Conservation (phyloP, 2,888 invertebrate species). For the Nasonovia ribisnigri region DNA sequence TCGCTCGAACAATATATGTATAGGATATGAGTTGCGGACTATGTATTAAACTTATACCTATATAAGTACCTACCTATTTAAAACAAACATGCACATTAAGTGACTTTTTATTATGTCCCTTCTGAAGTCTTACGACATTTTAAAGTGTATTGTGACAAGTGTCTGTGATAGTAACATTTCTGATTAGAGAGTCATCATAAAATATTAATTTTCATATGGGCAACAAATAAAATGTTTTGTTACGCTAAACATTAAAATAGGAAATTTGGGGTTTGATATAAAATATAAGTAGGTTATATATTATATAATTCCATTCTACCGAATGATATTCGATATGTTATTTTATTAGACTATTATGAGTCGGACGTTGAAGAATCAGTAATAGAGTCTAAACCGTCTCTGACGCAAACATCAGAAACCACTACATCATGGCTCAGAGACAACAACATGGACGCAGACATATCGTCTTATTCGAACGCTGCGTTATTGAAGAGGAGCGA, state of each 20-base stretch:
- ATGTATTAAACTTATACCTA: background rate
- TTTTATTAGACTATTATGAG: conserved; percentile 65
- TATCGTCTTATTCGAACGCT: conserved; percentile 89
- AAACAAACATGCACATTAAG: background rate
- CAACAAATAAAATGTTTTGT: background rate
- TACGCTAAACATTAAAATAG: background rate
- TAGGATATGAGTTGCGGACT: background rate
- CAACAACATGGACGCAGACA: conserved; percentile 94
- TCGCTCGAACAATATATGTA: background rate
- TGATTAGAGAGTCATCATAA: background rate
- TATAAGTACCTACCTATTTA: too few relatives aligned
- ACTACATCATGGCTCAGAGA: conserved; percentile 94
- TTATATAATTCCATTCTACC: background rate
- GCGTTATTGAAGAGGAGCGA: conserved; percentile 88
- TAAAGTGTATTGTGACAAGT: background rate
- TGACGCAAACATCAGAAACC: conserved; percentile 88
- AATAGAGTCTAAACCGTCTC: conserved; percentile 77
- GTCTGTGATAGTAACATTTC: background rate
- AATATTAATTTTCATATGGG: background rate
- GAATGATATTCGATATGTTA: background rate
- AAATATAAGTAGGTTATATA: background rate
- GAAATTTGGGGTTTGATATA: background rate
- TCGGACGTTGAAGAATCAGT: conserved; percentile 78
- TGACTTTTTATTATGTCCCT: background rate
- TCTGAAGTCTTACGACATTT: background rate